Evolutionary conservation across 2,113 vertebrate genomes (phyloP).

Genomic region (Marcusenius ussheri): DNA sequence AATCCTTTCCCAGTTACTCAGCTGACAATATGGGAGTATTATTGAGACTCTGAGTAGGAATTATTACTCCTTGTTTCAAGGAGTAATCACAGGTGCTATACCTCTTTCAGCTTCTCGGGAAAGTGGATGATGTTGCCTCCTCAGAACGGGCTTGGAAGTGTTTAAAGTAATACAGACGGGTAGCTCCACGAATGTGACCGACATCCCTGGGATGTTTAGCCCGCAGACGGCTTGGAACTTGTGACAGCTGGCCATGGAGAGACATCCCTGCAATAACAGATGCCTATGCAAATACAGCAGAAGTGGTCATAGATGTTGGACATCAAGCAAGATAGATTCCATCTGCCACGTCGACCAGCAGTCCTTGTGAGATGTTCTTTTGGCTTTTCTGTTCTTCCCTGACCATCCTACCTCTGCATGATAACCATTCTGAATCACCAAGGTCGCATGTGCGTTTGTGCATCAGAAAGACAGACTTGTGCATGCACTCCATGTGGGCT

Average conservation of each 20-base stretch:
- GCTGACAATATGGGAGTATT: neutral
- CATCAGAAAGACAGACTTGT: neutral
- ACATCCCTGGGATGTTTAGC: neutral
- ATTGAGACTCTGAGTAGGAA: neutral
- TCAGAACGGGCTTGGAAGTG: neutral
- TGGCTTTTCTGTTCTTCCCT: neutral
- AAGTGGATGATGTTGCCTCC: neutral
- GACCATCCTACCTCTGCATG: neutral
- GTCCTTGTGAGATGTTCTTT: neutral
- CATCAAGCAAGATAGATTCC: neutral
- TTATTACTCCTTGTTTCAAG: neutral
- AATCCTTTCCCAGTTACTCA: neutral
- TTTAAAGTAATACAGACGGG: neutral
- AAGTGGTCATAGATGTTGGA: neutral
- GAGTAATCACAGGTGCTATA: neutral
- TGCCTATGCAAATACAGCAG: neutral
- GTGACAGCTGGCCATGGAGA: neutral
- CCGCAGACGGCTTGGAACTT: neutral
- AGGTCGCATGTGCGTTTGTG: neutral
- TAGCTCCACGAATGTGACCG: neutral
- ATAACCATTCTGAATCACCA: neutral
- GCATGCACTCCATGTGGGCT: neutral
- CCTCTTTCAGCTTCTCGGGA: neutral
- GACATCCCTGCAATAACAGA: neutral
- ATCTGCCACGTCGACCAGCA: neutral